These are phyloP conservation scores for Morelia viridis DNA, from an alignment of 2,797 vertebrate species.

Conservation along the genomic window DNA sequence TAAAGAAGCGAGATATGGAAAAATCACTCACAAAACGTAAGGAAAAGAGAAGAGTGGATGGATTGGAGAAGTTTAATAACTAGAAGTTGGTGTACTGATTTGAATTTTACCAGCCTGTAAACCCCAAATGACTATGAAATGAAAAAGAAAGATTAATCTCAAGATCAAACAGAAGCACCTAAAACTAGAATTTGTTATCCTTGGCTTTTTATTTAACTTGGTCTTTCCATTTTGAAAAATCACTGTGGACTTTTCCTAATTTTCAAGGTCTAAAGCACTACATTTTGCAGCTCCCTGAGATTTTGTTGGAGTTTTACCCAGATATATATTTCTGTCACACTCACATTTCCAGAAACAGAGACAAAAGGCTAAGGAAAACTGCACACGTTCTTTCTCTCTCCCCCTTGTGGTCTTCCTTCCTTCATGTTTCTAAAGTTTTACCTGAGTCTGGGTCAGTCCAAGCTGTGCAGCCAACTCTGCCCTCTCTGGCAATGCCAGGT, in stretches of 20 bases:
- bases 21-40: too few species aligned
- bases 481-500: constrained; percentile 93
- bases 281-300: neutral
- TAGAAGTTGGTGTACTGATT: neutral
- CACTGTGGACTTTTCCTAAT: neutral
- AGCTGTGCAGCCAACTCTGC: constrained; percentile 95
- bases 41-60: neutral
- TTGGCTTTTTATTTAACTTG: neutral
- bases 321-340: neutral
- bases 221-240: neutral
- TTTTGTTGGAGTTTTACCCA: neutral
- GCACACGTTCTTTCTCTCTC: neutral
- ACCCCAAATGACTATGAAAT: neutral
- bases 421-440: constrained; percentile 38
- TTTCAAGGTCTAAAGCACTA: neutral
- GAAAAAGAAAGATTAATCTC: neutral
- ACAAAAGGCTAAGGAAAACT: neutral
- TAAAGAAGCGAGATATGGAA: neutral
- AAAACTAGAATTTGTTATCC: neutral
- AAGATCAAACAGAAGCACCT: neutral
- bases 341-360: neutral
- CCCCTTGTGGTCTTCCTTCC: neutral
- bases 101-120: neutral
- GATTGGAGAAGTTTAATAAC: neutral
- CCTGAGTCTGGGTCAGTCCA: constrained; percentile 97